A percentile compares a stretch with the other conserved stretches of the same genome.
Evolutionary conservation across 1,140 invertebrate genomes (phyloP).

Genomic region (Hormaphis cornu): DNA sequence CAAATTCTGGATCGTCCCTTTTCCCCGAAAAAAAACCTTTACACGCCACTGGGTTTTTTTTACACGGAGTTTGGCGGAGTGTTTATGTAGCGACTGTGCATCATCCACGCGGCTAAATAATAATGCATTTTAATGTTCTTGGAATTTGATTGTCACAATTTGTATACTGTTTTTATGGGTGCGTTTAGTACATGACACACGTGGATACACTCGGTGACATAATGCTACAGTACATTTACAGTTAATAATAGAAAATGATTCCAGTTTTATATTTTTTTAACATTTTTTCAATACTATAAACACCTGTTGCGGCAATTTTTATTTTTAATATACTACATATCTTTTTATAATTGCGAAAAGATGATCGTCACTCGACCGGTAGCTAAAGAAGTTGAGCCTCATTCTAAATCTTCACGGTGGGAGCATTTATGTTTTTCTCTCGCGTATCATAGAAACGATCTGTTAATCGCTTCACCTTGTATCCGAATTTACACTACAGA

Average conservation of each 20-base stretch:
- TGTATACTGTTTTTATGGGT: too few species aligned
- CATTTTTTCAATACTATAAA: not conserved
- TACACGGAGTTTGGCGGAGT: too few species aligned
- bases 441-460: not conserved
- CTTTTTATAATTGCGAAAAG: slow-evolving; percentile 6
- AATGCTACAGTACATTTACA: not conserved
- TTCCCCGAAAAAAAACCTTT: too few species aligned
- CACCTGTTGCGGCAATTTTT: not conserved
- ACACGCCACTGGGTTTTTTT: too few species aligned
- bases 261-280: slow-evolving; percentile 6
- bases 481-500: not conserved
- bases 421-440: not conserved
- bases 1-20: too few species aligned
- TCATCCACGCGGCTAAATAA: too few species aligned
- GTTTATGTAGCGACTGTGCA: too few species aligned
- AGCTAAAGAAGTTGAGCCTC: not conserved
- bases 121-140: not conserved
- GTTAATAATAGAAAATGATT: not conserved
- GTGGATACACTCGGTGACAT: not conserved
- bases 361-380: not conserved
- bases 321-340: too few species aligned
- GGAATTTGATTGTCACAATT: not conserved
- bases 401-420: not conserved
- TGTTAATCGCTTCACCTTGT: not conserved
- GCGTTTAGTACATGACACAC: not conserved